phyloP scores from a whole-genome alignment of 2,888 invertebrate genomes.

The Caenorhabditis sp. region DNA sequence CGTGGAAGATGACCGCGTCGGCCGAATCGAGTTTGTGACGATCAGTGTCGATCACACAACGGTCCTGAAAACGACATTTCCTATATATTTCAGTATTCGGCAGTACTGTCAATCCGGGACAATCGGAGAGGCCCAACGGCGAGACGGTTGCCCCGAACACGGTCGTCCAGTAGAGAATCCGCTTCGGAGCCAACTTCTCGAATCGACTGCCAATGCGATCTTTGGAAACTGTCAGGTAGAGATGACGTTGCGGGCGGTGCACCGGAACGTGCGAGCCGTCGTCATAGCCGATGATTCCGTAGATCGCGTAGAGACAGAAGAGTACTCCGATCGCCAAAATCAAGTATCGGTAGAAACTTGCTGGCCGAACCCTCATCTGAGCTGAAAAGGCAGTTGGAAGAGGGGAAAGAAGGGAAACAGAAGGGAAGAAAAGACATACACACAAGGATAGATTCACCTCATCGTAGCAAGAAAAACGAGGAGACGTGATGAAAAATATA shows the following conservation, averaged over 20 bases:
- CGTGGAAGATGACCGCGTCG: constrained; percentile 84
- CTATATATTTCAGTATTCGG: constrained; percentile 80
- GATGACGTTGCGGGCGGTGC: constrained; percentile 61
- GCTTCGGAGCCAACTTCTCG: constrained; percentile 63
- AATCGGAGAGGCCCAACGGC: constrained; percentile 44
- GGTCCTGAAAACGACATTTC: too few species aligned
- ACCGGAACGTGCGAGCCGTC: constrained; percentile 55
- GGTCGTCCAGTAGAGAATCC: constrained; percentile 75
- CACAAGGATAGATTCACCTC: constrained; percentile 28
- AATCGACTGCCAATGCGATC: constrained; percentile 66
- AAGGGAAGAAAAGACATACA: constrained; percentile 5
- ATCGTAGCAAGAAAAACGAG: neutral
- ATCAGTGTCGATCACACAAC: constrained; percentile 82
- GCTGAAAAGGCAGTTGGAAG: neutral
- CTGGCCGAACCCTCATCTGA: constrained; percentile 62
- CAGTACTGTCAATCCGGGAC: constrained; percentile 62
- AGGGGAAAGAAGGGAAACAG: neutral
- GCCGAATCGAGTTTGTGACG: constrained; percentile 81
- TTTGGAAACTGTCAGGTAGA: constrained; percentile 67
- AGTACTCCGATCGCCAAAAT: constrained; percentile 26
- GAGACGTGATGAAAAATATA: neutral
- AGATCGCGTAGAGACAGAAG: constrained; percentile 59
- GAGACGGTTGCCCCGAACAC: constrained; percentile 61
- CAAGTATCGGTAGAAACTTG: constrained; percentile 61
- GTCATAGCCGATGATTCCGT: constrained; percentile 65